Conservation (phyloP, 1,140 invertebrate species). For the Stratiolaelaps scimitus region DNA sequence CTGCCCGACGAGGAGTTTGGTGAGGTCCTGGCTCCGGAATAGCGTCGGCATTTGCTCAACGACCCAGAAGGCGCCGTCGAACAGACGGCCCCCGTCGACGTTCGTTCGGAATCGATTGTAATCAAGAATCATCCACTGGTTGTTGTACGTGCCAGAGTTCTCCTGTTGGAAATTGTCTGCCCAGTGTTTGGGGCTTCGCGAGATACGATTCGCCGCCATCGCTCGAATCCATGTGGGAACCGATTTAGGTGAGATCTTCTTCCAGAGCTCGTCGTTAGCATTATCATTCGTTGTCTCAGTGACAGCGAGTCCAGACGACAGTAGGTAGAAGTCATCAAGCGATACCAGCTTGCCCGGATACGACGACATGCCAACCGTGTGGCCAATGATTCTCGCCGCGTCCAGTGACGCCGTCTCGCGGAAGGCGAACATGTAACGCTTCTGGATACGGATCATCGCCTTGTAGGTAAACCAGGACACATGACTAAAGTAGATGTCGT, state of each 20-base stretch:
- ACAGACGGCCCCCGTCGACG: constrained; percentile 33
- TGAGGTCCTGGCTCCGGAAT: constrained; percentile 38
- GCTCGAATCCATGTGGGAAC: constrained; percentile 41
- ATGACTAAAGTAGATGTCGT: constrained; percentile 31
- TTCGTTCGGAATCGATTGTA: constrained; percentile 37
- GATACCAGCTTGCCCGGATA: constrained; percentile 41
- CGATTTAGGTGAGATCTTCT: constrained; percentile 37
- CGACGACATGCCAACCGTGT: constrained; percentile 28
- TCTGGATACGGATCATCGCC: constrained; percentile 41
- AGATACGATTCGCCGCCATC: constrained; percentile 41
- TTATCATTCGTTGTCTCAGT: constrained; percentile 42
- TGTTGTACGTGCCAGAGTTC: constrained; percentile 43
- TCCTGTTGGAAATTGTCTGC: constrained; percentile 36
- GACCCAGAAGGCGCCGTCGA: constrained; percentile 40
- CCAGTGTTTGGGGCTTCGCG: constrained; percentile 39
- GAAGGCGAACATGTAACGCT: constrained; percentile 42
- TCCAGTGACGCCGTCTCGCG: constrained; percentile 33
- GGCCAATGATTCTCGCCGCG: neutral
- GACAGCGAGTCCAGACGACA: constrained; percentile 40
- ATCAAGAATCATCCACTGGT: constrained; percentile 43
- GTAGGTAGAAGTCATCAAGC: constrained; percentile 42
- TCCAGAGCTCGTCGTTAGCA: constrained; percentile 39
- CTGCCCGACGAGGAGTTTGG: constrained; percentile 38
- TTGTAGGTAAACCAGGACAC: constrained; percentile 41
- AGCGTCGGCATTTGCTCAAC: constrained; percentile 42